These are phyloP conservation scores for Onychorhynchus coronatus DNA, from an alignment of 2,113 vertebrate species.

Conservation along the genomic window DNA sequence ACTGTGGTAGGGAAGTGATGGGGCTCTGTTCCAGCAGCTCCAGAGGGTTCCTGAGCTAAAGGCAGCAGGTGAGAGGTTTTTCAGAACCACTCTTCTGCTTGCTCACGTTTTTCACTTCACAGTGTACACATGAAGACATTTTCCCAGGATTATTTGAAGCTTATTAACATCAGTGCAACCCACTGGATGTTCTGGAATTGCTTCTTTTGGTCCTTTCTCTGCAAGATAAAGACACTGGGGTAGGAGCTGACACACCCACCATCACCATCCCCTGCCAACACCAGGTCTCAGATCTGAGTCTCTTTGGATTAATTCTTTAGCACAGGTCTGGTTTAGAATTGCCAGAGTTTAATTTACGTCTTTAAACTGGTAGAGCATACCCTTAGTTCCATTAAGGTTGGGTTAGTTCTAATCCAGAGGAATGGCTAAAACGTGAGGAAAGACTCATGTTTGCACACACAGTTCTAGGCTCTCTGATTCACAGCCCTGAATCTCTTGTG, in stretches of 20 bases:
- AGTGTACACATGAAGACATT: rapidly evolving
- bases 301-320: neutral
- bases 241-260: neutral
- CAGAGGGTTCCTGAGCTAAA: neutral
- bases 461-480: neutral
- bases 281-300: neutral
- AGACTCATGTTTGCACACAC: neutral
- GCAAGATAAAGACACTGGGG: neutral
- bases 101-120: neutral
- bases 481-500: rapidly evolving
- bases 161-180: neutral
- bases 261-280: neutral
- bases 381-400: neutral
- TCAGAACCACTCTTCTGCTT: neutral
- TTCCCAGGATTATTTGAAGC: neutral
- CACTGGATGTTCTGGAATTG: neutral
- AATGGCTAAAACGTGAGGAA: neutral
- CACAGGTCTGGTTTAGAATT: neutral
- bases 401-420: neutral
- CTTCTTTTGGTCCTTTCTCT: neutral
- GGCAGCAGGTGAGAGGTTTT: neutral
- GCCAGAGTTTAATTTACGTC: neutral
- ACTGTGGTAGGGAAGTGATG: neutral
- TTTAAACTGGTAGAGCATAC: neutral
- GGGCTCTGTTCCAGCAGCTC: neutral